These are phyloP conservation scores for Villa cingulata DNA, from an alignment of 2,888 invertebrate species.

Conservation along the genomic window DNA sequence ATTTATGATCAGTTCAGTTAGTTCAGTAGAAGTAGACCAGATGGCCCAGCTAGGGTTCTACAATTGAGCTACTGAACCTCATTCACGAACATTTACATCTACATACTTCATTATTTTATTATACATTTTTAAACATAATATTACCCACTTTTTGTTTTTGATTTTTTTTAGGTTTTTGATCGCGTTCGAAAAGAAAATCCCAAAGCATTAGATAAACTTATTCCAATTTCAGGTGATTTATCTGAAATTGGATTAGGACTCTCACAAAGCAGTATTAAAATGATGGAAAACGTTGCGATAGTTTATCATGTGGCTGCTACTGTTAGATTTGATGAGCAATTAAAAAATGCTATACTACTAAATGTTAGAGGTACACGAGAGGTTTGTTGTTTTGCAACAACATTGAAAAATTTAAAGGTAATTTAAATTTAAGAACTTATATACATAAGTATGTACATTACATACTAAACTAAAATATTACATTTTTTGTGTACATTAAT, in stretches of 20 bases:
- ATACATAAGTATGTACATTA: conserved; percentile 33
- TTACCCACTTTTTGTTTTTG: too few species aligned
- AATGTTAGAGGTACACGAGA: conserved; percentile 48
- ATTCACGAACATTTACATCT: too few species aligned
- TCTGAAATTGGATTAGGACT: conserved; percentile 41
- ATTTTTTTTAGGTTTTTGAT: conserved; percentile 10
- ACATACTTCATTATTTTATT: too few species aligned
- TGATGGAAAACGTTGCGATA: conserved; percentile 46
- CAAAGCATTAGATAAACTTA: conserved; percentile 42
- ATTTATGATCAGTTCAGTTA: too few species aligned
- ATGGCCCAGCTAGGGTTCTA: too few species aligned
- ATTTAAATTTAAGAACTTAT: conserved; percentile 16
- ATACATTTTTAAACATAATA: too few species aligned
- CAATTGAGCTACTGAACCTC: too few species aligned
- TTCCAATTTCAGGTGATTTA: conserved; percentile 46
- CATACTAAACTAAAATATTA: too few species aligned
- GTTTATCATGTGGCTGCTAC: conserved; percentile 63
- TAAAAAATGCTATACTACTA: conserved; percentile 44
- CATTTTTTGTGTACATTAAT: too few species aligned
- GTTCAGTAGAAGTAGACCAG: too few species aligned
- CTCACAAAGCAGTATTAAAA: conserved; percentile 35
- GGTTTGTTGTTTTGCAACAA: conserved; percentile 40
- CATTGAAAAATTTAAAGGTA: conserved; percentile 38
- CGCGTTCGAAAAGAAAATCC: conserved; percentile 38
- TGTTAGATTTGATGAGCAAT: conserved; percentile 58